Evolutionary conservation across 2,797 vertebrate species (phyloP).

Genomic region (Enteromius unitaeniatus): DNA sequence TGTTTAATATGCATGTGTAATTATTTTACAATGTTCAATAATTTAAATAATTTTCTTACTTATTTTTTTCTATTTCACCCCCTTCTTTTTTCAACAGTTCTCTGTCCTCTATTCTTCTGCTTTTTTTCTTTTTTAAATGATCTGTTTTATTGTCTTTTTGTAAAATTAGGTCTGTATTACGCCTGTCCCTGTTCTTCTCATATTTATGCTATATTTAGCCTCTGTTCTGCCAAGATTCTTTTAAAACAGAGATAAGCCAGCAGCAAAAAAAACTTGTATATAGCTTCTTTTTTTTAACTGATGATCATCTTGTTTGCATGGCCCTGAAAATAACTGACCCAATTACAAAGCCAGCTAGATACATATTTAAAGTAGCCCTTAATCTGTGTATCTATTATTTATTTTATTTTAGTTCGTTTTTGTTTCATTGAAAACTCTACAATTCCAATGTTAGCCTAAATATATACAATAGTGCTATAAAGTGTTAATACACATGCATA

Average conservation of each 20-base stretch:
- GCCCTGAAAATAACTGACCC: constrained; percentile 30
- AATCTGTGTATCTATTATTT: not conserved
- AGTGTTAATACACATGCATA: not conserved
- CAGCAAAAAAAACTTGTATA: constrained; percentile 40
- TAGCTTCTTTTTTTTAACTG: not conserved
- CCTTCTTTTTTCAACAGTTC: constrained; percentile 37
- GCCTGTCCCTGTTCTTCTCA: constrained; percentile 51
- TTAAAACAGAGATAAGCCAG: constrained; percentile 54
- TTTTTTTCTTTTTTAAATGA: constrained; percentile 13
- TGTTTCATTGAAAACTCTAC: not conserved
- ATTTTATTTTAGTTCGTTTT: not conserved
- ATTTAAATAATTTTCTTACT: not conserved
- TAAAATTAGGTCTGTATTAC: constrained; percentile 61
- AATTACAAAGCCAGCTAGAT: constrained; percentile 17
- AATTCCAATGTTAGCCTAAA: not conserved
- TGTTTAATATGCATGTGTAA: not conserved
- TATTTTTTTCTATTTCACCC: not conserved
- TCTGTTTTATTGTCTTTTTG: constrained; percentile 75
- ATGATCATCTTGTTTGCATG: constrained; percentile 34
- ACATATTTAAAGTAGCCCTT: not conserved
- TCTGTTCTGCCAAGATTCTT: constrained; percentile 58
- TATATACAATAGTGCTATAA: not conserved
- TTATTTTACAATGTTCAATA: not conserved
- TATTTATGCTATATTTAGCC: constrained; percentile 72
- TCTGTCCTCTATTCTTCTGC: constrained; percentile 56